These are phyloP conservation scores for Bombylius discolor DNA, from an alignment of 2,888 invertebrate species.

Conservation along the genomic window DNA sequence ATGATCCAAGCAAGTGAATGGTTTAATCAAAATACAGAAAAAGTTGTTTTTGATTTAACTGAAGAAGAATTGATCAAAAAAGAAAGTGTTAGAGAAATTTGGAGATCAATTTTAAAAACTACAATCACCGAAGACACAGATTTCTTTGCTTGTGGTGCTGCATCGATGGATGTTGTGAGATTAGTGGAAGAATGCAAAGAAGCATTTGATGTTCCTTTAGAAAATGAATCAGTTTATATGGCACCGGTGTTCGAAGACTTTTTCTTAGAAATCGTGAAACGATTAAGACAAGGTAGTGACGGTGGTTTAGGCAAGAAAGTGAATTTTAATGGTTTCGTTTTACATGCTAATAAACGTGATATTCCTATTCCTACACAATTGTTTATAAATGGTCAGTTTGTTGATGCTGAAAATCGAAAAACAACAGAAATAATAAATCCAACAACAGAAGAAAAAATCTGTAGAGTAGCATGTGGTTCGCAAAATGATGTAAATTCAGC, in stretches of 20 bases:
- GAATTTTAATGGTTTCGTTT: conserved; percentile 56
- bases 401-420: conserved; percentile 57
- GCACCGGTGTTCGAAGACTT: conserved; percentile 80
- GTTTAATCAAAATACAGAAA: conserved; percentile 45
- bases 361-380: conserved; percentile 79
- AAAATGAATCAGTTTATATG: conserved; percentile 88
- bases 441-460: conserved; percentile 66
- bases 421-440: conserved; percentile 66
- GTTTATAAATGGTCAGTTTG: conserved; percentile 84
- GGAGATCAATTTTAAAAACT: conserved; percentile 72
- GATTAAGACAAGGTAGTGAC: conserved; percentile 47
- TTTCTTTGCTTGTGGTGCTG: conserved; percentile 91
- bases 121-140: conserved; percentile 68
- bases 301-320: conserved; percentile 41
- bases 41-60: conserved; percentile 48
- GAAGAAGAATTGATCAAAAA: conserved; percentile 59
- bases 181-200: conserved; percentile 87
- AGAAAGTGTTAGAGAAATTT: conserved; percentile 52
- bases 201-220: conserved; percentile 56
- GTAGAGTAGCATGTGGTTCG: conserved; percentile 60
- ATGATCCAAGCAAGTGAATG: conserved; percentile 72
- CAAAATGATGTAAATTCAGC: conserved; percentile 74
- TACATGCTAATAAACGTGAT: conserved; percentile 71
- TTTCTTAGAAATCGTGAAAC: conserved; percentile 49
- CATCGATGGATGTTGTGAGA: conserved; percentile 90